Conservation (phyloP, 2,797 vertebrate species). For the Siniperca undulata region DNA sequence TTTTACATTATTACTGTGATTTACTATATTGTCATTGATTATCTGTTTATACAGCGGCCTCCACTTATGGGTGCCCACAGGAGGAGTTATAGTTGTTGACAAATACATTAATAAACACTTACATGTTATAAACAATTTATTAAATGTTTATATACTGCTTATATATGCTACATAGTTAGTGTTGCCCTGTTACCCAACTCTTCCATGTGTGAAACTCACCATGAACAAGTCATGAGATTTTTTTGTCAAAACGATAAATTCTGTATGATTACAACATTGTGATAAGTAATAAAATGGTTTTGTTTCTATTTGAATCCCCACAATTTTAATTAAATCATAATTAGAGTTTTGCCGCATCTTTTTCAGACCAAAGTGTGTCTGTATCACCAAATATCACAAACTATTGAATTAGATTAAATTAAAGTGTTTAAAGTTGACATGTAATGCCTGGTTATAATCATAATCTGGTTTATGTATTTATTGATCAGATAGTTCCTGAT, state of each 20-base stretch:
- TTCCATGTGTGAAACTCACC: no score
- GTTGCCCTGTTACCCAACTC: no score
- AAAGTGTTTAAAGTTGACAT: not conserved
- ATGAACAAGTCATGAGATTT: not conserved
- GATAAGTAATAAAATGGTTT: no score
- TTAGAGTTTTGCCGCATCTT: not conserved
- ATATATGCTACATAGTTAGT: not conserved
- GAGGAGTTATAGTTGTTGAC: no score
- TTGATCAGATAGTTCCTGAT: no score
- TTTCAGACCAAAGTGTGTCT: not conserved
- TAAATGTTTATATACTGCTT: not conserved
- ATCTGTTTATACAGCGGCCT: not conserved
- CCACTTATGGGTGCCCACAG: no score
- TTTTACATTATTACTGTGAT: not conserved
- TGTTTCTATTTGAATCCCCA: not conserved
- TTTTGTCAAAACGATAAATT: not conserved
- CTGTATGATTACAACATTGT: no score
- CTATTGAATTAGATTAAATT: not conserved
- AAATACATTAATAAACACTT: no score
- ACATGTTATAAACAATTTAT: no score
- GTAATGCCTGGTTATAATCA: not conserved
- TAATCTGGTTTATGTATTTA: not conserved
- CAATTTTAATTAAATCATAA: not conserved
- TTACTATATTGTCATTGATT: not conserved
- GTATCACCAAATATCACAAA: not conserved